These are phyloP conservation scores for Trachymyrmex septentrionalis DNA, from an alignment of 1,140 invertebrate species.

Conservation along the genomic window DNA sequence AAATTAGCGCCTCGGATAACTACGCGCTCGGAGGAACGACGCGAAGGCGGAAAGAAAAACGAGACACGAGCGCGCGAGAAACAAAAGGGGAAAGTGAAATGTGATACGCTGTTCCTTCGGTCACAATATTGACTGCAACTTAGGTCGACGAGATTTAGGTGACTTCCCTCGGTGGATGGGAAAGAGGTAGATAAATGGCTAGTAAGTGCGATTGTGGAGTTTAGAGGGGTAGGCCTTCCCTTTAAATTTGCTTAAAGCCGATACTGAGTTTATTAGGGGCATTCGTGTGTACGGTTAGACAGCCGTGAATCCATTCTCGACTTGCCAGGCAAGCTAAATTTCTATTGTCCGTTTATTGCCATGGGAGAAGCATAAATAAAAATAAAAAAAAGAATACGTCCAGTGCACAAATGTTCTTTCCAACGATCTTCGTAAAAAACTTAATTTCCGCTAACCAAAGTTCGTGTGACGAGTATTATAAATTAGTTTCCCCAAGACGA, in stretches of 20 bases:
- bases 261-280: slow-evolving; percentile 82
- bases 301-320: slow-evolving; percentile 24
- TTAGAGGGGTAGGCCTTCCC: slow-evolving; percentile 55
- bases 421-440: slow-evolving; percentile 15
- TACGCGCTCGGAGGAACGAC: slow-evolving; percentile 63
- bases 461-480: not conserved
- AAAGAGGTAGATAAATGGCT: slow-evolving; percentile 77
- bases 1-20: slow-evolving; percentile 70
- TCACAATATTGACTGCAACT: slow-evolving; percentile 85
- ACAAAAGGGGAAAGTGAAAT: slow-evolving; percentile 76
- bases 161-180: slow-evolving; percentile 73
- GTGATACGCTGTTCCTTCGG: slow-evolving; percentile 83
- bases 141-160: slow-evolving; percentile 82
- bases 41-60: slow-evolving; percentile 56
- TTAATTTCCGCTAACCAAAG: not conserved
- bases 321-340: not conserved
- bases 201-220: slow-evolving; percentile 71
- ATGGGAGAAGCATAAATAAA: not conserved
- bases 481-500: slow-evolving; percentile 24
- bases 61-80: slow-evolving; percentile 56
- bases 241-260: slow-evolving; percentile 80
- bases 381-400: not conserved
- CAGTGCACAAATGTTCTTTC: not conserved
- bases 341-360: slow-evolving; percentile 28
- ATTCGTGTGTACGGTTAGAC: not conserved